Percentiles rank a stretch among this genome's conserved stretches.
phyloP scores from a whole-genome alignment of 1,140 invertebrate genomes.

The Maniola jurtina region DNA sequence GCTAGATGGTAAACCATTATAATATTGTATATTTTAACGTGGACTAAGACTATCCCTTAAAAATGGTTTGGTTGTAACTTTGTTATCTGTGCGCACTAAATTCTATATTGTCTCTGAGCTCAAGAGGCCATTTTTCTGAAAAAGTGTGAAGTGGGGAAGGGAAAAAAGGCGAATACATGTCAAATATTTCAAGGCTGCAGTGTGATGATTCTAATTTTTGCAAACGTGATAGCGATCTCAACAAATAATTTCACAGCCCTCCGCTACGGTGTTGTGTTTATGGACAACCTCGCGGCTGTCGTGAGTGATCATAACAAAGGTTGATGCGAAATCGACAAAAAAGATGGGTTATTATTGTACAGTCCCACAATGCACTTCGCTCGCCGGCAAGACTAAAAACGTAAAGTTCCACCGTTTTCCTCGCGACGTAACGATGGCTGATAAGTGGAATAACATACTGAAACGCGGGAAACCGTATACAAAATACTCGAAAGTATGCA shows the following conservation, averaged over 20 bases:
- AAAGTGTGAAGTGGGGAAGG: constrained; percentile 68
- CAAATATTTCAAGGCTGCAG: constrained; percentile 76
- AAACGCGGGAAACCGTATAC: constrained; percentile 69
- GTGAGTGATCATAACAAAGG: constrained; percentile 53
- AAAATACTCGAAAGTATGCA: constrained; percentile 74
- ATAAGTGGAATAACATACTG: constrained; percentile 69
- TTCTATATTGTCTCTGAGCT: constrained; percentile 39
- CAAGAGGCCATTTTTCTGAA: constrained; percentile 62
- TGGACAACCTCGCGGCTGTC: constrained; percentile 31
- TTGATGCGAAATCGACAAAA: constrained; percentile 32
- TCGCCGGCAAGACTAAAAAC: constrained; percentile 75
- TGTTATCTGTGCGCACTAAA: constrained; percentile 27
- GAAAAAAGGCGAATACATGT: constrained; percentile 73
- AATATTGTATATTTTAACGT: too few relatives aligned
- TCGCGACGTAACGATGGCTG: constrained; percentile 58
- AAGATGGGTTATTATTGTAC: constrained; percentile 77
- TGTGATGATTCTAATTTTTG: constrained; percentile 73
- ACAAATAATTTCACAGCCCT: constrained; percentile 48
- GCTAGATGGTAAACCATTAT: too few relatives aligned
- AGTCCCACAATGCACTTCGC: constrained; percentile 73
- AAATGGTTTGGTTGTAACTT: background rate
- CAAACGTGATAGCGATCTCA: constrained; percentile 66
- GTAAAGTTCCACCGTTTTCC: constrained; percentile 75
- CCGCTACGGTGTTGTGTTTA: constrained; percentile 34
- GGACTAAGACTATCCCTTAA: too few relatives aligned